These are phyloP conservation scores for Entomobrya multifasciata DNA, from an alignment of 2,888 invertebrate genomes.

Conservation along the genomic window DNA sequence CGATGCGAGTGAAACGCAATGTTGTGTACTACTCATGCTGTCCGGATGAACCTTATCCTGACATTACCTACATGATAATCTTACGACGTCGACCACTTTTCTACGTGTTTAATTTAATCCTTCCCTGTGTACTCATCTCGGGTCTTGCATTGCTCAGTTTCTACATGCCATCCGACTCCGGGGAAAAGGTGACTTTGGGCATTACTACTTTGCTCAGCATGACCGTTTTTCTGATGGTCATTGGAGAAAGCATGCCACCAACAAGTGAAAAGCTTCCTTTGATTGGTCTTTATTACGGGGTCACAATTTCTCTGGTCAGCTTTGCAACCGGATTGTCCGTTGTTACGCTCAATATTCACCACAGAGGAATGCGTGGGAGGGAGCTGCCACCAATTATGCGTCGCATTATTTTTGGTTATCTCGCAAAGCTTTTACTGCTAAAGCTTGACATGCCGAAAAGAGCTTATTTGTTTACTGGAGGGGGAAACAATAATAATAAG, in stretches of 20 bases:
- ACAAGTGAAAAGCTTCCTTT: constrained; percentile 84
- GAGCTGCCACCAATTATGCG: constrained; percentile 81
- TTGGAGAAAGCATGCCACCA: constrained; percentile 84
- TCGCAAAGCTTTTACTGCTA: constrained; percentile 81
- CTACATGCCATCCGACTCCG: constrained; percentile 84
- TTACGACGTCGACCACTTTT: constrained; percentile 83
- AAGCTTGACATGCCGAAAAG: constrained; percentile 79
- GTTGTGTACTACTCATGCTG: constrained; percentile 81
- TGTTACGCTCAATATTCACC: constrained; percentile 82
- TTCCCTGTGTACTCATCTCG: constrained; percentile 84
- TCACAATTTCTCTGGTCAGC: constrained; percentile 83
- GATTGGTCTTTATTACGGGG: constrained; percentile 84
- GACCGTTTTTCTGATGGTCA: constrained; percentile 84
- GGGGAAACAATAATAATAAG: neutral
- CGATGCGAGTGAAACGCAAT: constrained; percentile 81
- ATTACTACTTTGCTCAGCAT: constrained; percentile 84
- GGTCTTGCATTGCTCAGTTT: constrained; percentile 84
- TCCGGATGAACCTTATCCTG: constrained; percentile 82
- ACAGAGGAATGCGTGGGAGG: constrained; percentile 82
- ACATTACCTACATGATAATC: constrained; percentile 82
- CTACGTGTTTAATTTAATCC: constrained; percentile 82
- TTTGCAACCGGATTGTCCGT: constrained; percentile 82
- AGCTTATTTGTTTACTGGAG: constrained; percentile 49
- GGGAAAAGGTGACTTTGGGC: constrained; percentile 82
- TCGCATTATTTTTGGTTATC: constrained; percentile 81